Evolutionary conservation across 2,797 vertebrate genomes (phyloP).

Genomic region (Hippopotamyrus pictus): DNA sequence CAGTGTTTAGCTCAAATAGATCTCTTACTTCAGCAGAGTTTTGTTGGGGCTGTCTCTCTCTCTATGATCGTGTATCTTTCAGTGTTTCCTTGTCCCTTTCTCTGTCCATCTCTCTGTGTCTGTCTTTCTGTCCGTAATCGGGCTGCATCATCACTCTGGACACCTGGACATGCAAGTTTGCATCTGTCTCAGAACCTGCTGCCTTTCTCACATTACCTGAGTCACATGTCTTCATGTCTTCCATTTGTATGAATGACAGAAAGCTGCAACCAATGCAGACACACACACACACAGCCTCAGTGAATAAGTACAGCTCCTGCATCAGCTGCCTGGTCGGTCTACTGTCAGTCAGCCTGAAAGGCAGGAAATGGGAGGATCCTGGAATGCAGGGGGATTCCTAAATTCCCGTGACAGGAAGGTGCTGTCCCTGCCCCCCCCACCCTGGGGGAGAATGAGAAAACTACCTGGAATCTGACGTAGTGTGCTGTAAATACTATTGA

Average conservation of each 20-base stretch:
- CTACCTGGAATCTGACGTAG: background rate
- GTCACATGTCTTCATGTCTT: background rate
- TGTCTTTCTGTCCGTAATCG: background rate
- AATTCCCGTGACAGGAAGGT: constrained; percentile 32
- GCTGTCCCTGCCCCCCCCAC: background rate
- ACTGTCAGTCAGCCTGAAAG: constrained; percentile 35
- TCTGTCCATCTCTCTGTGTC: background rate
- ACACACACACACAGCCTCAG: background rate
- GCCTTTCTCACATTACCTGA: background rate
- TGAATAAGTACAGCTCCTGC: background rate
- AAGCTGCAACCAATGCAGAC: background rate
- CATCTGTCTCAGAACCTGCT: background rate
- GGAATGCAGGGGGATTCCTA: constrained; percentile 58
- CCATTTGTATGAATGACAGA: background rate
- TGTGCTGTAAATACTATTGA: background rate
- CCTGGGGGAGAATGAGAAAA: background rate
- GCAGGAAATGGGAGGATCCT: constrained; percentile 35
- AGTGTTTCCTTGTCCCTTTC: background rate
- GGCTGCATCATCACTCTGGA: background rate
- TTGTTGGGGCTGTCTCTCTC: background rate
- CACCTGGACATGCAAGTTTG: background rate
- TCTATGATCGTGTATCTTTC: background rate
- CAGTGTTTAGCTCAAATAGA: background rate
- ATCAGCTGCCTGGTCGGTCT: background rate
- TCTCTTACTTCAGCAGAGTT: background rate